Evolutionary conservation across 2,113 vertebrate species (phyloP).

Genomic region (Prochilodus magdalenae): DNA sequence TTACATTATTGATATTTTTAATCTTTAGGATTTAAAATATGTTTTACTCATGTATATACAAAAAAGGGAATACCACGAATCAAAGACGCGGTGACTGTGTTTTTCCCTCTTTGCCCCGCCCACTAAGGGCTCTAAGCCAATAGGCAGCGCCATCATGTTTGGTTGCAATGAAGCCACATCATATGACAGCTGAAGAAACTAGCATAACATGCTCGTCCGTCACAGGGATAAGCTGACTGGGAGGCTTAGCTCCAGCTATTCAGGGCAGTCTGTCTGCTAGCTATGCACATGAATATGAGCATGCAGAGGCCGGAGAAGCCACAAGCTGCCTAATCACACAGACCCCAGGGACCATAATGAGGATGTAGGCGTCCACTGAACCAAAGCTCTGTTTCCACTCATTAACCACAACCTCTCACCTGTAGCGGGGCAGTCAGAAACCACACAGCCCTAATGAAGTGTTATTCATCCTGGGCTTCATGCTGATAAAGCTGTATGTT

Average conservation of each 20-base stretch:
- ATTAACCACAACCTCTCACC: no score
- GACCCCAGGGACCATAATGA: no score
- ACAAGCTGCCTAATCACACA: background rate
- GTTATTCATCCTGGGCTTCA: no score
- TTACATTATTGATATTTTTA: background rate
- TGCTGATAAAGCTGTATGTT: background rate
- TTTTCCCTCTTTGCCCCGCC: conserved; percentile 14
- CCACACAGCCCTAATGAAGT: no score
- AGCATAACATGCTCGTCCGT: background rate
- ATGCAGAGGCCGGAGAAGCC: background rate
- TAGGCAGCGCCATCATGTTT: background rate
- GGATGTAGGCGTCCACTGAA: no score
- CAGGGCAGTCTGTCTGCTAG: background rate
- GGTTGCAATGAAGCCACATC: background rate
- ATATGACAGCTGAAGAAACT: background rate
- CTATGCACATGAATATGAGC: no score
- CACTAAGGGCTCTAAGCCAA: background rate
- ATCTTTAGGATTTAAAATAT: background rate
- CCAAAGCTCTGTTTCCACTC: no score
- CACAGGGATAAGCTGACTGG: background rate
- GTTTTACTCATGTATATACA: background rate
- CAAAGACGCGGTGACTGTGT: no score
- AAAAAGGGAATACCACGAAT: background rate
- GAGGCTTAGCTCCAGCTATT: background rate
- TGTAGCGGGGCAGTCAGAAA: no score